Base-by-base conservation (phyloP, 2,113 vertebrate genomes). In the Turdus rufiventris region DNA sequence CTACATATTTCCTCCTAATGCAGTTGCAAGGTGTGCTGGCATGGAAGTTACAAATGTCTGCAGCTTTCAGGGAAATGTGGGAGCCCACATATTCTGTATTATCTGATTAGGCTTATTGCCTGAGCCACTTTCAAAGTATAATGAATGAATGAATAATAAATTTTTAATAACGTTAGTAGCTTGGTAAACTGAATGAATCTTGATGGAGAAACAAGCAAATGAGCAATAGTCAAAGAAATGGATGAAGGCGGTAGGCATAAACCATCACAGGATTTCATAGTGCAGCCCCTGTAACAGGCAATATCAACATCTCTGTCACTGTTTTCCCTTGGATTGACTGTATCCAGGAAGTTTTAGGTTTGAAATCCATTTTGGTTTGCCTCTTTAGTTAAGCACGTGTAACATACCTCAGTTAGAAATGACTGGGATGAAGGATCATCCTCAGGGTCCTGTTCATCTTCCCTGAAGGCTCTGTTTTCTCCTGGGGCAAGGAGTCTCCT, bases 401-500 rank as follows among this genome's bases (percentile, higher is more conserved):
- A 15, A 72, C 78, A 51, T 25, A n/a, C 8, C 34, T 1, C 2
- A 8, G 24, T 53, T 8, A 67, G 38, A 67, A 76, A 54, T 40
- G 3, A 12, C 25, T 18, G 58, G 43, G 18, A 4, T 38, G 47
- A 72, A 67, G 48, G 28, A 62, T 26, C 1, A 3, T 36, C 34
- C 45, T 67, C 47, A 67, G 85, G 29, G 38, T 33, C 17, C 26
- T 42, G 42, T 66, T 62, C 43, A 34, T 36, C 29, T 9, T 53
- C 29, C 73, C 34, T 21, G 50, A 45, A 42, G 29, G 28, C 10
- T 78, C 54, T 29, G 26, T 38, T 60, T 29, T 18, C 45, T 38
- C 0, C 5, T 15, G 14, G 66, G 33, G 6, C 56, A 29, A 3
- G 51, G 6, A 42, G 47, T 15, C 18, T 36, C 33, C 42, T 38